phyloP scores from a whole-genome alignment of 2,888 invertebrate genomes.

The Timema cristinae region DNA sequence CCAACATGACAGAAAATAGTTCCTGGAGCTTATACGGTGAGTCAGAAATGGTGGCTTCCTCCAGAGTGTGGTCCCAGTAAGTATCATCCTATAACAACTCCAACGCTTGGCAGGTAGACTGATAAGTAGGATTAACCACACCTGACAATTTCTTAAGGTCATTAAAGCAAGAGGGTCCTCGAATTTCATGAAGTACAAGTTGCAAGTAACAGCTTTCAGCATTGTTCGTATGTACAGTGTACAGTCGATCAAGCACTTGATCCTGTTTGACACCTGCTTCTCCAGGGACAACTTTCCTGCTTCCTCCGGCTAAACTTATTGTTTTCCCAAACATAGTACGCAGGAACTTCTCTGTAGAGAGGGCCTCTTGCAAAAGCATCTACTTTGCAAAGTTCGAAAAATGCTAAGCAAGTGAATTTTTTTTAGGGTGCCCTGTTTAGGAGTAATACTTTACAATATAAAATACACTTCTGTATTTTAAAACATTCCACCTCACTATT shows the following conservation, averaged over 20 bases:
- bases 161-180: slow-evolving; percentile 38
- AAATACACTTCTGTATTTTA: no score
- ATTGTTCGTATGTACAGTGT: no score
- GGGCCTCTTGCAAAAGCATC: slow-evolving; percentile 41
- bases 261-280: no score
- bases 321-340: slow-evolving; percentile 33
- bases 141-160: slow-evolving; percentile 39
- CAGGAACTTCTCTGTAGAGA: slow-evolving; percentile 38
- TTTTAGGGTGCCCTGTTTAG: no score
- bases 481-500: no score
- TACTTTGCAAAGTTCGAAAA: slow-evolving; percentile 40
- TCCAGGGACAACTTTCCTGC: slow-evolving; percentile 23
- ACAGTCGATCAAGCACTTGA: no score
- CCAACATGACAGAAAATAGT: slow-evolving; percentile 25
- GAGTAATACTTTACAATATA: no score
- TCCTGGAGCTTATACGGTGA: slow-evolving; percentile 18
- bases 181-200: slow-evolving; percentile 26
- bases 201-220: no score
- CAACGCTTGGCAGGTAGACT: slow-evolving; percentile 36
- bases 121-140: slow-evolving; percentile 35
- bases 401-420: no score
- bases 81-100: slow-evolving; percentile 40
- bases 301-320: slow-evolving; percentile 30
- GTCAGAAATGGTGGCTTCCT: slow-evolving; percentile 35
- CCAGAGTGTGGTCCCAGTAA: slow-evolving; percentile 38